Evolutionary conservation across 2,113 vertebrate genomes (phyloP), one percentile per base, ranked within the genome.

Genomic region (Phalacrocorax pelagicus): DNA sequence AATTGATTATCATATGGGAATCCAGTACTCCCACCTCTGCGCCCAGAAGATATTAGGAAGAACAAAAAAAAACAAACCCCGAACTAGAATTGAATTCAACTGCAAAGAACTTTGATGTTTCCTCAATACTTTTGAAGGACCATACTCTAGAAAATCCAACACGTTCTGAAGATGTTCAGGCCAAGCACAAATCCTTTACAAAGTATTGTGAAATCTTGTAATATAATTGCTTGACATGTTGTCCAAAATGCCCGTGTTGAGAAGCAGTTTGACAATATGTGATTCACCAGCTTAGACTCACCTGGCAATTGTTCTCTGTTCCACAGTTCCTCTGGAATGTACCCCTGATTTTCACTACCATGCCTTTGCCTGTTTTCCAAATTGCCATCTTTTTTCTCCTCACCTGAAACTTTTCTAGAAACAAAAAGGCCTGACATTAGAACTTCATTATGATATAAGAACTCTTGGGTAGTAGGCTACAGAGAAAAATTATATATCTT

Each of bases 341-440:
- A 98, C 46, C 95, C 98, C 51, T 62, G 82, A 93, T 98, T 98
- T 84, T 97, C 97, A 1, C 84, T 96, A 24, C 97, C 97, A 5
- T 21, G 87, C 54, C 86, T 89, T 54, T 86, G 62, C 30, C 79
- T 65, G 27, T 57, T 86, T 84, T 95, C 94, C 4, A 36, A 15
- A 80, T 65, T 20, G 1, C 63, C 86, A 32, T 87, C 75, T n/a
- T 65, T 83, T 11, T 84, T 88, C 62, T 97, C 97, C 90, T 73
- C 18, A 42, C 42, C 7, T 46, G 96, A 94, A 92, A 95, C 80
- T 86, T 97, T 98, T 81, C 98, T 98, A 66, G 62, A 95, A 97
- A 95, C 7, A 94, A 75, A 91, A 95, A 59, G 5, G 5, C 34
- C 34, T 65, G 26, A 17, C 5, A 38, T 88, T 80, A 79, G 42